These are phyloP conservation scores for Labeo calbasu DNA, from an alignment of 2,797 vertebrate genomes.

Conservation along the genomic window DNA sequence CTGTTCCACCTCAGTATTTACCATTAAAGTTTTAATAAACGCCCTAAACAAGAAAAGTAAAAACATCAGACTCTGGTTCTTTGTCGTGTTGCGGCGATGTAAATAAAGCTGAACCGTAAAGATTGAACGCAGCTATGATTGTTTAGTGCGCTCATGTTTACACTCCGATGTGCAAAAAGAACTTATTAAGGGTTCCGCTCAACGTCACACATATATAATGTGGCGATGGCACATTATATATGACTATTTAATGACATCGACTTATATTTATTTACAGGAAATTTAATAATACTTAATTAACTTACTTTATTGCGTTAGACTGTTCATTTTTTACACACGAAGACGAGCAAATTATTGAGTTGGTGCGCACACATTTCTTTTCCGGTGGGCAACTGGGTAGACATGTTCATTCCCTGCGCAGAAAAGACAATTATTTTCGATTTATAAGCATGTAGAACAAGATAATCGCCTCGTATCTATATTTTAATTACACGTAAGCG, in stretches of 20 bases:
- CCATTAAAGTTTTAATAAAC: background rate
- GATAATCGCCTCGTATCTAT: background rate
- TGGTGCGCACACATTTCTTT: background rate
- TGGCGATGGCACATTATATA: background rate
- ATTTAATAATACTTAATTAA: background rate
- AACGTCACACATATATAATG: background rate
- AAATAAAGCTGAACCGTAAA: background rate
- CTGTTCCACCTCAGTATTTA: background rate
- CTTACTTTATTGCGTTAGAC: background rate
- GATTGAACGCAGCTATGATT: background rate
- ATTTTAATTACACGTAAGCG: background rate
- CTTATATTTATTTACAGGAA: background rate
- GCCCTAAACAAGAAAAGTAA: background rate
- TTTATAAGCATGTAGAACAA: background rate
- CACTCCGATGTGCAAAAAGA: background rate
- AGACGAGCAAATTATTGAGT: background rate
- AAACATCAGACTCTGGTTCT: background rate
- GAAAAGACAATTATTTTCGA: background rate
- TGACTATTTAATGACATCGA: background rate
- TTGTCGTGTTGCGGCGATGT: background rate
- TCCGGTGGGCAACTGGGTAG: slow-evolving; percentile 21
- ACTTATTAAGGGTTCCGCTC: slow-evolving; percentile 10
- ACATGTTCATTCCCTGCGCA: background rate
- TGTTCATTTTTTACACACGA: background rate
- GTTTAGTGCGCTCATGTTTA: slow-evolving; percentile 26